A percentile compares a stretch with the other conserved stretches of the same genome.
Conservation (phyloP, 2,113 vertebrate species). For the Odocoileus virginianus region DNA sequence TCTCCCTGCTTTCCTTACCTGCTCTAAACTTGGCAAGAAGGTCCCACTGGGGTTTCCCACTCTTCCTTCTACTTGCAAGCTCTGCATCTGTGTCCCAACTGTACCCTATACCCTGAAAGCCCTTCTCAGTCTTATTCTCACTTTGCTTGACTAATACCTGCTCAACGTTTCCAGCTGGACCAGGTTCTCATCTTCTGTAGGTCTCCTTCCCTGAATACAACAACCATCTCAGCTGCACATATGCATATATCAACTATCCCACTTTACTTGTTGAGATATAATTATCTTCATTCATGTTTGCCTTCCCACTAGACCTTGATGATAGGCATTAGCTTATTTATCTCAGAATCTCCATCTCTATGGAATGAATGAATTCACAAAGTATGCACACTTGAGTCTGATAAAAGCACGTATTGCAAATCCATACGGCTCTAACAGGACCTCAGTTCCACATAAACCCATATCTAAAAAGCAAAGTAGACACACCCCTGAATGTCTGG, state of each 20-base stretch:
- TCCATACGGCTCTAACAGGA: background rate
- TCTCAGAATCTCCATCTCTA: constrained; percentile 20
- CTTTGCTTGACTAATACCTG: background rate
- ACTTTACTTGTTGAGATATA: constrained; percentile 17
- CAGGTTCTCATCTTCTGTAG: background rate
- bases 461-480: background rate
- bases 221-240: background rate
- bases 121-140: background rate
- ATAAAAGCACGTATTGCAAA: background rate
- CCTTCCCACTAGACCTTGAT: constrained; percentile 19
- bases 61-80: background rate
- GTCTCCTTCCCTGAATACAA: background rate
- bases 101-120: background rate
- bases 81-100: background rate
- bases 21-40: background rate
- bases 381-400: background rate
- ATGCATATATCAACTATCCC: background rate
- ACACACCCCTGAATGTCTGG: background rate
- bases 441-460: background rate
- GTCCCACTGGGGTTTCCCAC: background rate
- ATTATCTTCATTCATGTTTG: constrained; percentile 8
- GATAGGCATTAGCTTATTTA: constrained; percentile 23
- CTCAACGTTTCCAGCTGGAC: background rate
- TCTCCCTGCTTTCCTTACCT: background rate
- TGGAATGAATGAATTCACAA: constrained; percentile 8